Percentiles rank a stretch among this genome's conserved stretches.
Conservation (phyloP, 2,888 invertebrate genomes). For the Thysanoteuthis rhombus region DNA sequence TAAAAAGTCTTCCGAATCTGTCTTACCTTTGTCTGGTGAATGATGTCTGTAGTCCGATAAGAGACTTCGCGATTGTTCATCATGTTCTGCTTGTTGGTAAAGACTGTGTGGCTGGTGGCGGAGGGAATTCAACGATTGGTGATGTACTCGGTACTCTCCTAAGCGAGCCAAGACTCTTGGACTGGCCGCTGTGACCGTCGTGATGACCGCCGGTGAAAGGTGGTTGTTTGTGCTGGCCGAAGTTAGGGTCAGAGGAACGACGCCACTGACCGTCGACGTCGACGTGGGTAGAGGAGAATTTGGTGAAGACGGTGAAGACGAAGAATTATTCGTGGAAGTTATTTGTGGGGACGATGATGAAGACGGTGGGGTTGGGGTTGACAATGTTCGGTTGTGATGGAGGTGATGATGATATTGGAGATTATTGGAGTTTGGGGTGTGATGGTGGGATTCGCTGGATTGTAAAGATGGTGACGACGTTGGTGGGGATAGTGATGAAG, state of each 20-base stretch:
- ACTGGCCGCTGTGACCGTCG: neutral
- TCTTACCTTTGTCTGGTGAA: conserved; percentile 18
- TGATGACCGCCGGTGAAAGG: neutral
- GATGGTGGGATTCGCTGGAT: neutral
- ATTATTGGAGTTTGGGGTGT: neutral
- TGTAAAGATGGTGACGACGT: neutral
- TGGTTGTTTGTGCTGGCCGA: neutral
- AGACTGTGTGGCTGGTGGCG: neutral
- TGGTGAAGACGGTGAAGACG: neutral
- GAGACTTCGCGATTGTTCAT: neutral
- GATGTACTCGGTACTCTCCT: neutral
- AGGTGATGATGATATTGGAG: neutral
- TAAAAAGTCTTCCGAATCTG: neutral
- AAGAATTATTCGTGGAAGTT: conserved; percentile 12
- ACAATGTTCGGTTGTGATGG: neutral
- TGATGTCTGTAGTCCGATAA: conserved; percentile 22
- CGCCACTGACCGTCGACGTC: neutral
- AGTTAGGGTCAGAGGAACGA: neutral
- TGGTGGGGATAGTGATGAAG: neutral
- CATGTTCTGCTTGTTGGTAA: conserved; percentile 16
- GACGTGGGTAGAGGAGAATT: neutral
- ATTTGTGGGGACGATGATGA: neutral
- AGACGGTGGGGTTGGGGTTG: conserved; percentile 1
- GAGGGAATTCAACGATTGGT: neutral
- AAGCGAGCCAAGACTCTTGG: neutral